Evolutionary conservation across 2,797 vertebrate genomes (phyloP).

Genomic region (Dendrocincla fuliginosa): DNA sequence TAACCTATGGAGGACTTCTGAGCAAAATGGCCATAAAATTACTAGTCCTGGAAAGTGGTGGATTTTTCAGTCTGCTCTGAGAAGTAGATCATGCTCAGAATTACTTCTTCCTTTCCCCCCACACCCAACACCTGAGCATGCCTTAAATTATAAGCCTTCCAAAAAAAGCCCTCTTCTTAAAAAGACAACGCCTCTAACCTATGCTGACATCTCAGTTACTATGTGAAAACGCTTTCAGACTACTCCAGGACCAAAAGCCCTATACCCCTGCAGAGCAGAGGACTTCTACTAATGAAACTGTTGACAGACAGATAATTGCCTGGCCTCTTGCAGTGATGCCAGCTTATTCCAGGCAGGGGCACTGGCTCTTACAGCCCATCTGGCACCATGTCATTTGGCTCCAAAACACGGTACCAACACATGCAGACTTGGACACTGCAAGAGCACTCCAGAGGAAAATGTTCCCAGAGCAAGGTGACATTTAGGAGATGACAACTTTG

Average conservation of each 20-base stretch:
- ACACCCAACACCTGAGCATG: neutral
- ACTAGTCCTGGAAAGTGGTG: neutral
- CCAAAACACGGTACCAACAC: fast-evolving
- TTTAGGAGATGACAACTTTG: neutral
- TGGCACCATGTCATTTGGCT: neutral
- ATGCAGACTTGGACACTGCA: neutral
- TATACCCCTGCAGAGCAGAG: fast-evolving
- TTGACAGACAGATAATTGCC: slow-evolving; percentile 15
- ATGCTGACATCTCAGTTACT: neutral
- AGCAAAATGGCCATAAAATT: neutral
- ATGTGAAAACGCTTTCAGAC: neutral
- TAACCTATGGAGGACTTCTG: neutral
- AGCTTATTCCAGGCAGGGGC: neutral
- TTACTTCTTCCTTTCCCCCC: neutral
- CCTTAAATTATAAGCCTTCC: neutral
- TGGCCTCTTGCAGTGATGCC: neutral
- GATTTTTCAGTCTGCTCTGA: neutral
- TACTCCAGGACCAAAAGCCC: neutral
- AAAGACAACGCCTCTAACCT: neutral
- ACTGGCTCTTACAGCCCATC: neutral
- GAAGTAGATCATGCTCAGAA: neutral
- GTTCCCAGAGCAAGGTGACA: neutral
- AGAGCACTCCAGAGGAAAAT: neutral
- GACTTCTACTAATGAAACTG: neutral
- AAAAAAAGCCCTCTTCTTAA: neutral